Evolutionary conservation across 2,113 vertebrate genomes (phyloP), one percentile per base, ranked within the genome.

Genomic region (Charadrius vociferus): DNA sequence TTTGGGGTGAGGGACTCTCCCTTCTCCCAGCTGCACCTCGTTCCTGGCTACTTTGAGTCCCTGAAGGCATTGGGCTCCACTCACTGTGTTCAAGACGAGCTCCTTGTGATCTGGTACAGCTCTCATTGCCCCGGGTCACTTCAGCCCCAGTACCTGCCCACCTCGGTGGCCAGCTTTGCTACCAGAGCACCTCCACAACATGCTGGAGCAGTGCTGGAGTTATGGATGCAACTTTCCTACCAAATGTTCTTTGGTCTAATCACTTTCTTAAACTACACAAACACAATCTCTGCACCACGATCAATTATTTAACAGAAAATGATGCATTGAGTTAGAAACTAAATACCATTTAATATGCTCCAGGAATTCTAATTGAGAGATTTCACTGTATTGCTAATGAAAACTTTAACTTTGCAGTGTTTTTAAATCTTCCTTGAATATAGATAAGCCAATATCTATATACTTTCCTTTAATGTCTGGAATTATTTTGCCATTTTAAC

Each of bases 221-320:
- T 98, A 97, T 91, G 96, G 96, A 98, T 71, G 95, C 95, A 97
- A 93, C 96, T 98, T 97, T 94, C 96, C 97, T 95, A 86, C 88
- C 94, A 97, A 98, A 97, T 72, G 92, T 98, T 97, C 97, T 80
- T 93, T 71, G 81, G 88, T 96, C 94, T 98, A 98, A 98, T 98
- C 97, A 77, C 97, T 97, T 98, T 97, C 97, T 98, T 97, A 98
- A 98, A 98, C 98, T 98, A 97, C 98, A 98, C 98, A 98, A 98
- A 98, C 97, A 98, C 97, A 98, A 96, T 98, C 97, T 98, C 97
- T 97, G 97, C 98, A 97, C 97, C 85, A 74, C 32, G 36, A 98
- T 98, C 98, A 98, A 98, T 98, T 98, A 98, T 98, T 98, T 98
- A 98, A 96, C 95, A 98, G 97, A 98, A 98, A 98, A 98, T 98